Evolutionary conservation across 2,113 vertebrate species (phyloP).

Genomic region (Chaetops frenatus): DNA sequence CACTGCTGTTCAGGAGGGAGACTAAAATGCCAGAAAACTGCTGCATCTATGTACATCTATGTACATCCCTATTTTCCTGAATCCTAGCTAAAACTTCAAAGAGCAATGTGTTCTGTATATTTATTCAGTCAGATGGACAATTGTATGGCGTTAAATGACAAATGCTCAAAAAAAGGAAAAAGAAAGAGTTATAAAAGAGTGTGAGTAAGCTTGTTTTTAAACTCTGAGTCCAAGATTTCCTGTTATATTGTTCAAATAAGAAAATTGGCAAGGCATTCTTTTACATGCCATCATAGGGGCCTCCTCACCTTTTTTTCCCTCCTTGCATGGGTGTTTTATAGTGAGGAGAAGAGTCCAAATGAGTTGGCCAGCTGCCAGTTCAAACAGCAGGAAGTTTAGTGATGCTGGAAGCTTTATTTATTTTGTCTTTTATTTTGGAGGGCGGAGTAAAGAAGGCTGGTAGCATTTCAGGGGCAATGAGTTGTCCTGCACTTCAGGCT

Average conservation of each 20-base stretch:
- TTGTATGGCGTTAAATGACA: conserved; percentile 12
- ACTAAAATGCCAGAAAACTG: background rate
- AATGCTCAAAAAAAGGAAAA: background rate
- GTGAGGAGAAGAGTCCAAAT: background rate
- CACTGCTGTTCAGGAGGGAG: background rate
- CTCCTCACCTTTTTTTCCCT: background rate
- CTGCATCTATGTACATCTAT: background rate
- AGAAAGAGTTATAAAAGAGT: background rate
- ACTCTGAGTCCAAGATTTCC: background rate
- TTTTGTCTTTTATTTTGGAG: conserved; percentile 32
- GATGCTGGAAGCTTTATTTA: conserved; percentile 32
- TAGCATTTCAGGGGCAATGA: conserved; percentile 16
- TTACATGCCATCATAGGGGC: background rate
- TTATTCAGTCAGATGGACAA: background rate
- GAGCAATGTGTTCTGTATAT: background rate
- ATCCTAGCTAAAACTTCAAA: background rate
- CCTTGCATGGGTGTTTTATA: background rate
- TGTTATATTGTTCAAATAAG: background rate
- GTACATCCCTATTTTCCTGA: background rate
- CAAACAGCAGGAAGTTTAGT: conserved; percentile 29
- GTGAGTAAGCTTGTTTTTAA: background rate
- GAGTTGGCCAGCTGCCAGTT: conserved; percentile 22
- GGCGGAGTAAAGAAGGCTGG: conserved; percentile 17
- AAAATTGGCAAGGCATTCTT: background rate
- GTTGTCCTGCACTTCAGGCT: background rate